Evolutionary conservation across 92 coral and sea anemone species (phyloP), one percentile per base, ranked within the genome.

Genomic region (Diadumene lineata): DNA sequence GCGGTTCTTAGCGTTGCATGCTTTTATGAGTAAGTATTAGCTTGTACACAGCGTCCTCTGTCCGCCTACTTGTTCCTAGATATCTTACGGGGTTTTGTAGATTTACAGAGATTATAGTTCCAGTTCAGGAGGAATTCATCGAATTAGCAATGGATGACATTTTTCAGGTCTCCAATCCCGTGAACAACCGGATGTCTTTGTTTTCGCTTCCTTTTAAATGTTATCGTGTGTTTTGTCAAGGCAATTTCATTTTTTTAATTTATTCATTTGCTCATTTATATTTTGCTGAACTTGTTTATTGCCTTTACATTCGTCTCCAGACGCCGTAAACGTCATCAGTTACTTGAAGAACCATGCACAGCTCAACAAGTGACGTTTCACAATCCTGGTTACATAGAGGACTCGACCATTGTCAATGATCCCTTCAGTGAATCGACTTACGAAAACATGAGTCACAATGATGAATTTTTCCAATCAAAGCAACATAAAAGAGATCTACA

Each of bases 371-470:
- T 58, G 27, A 58, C 64, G 1, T 58, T 58, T 58, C 22, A 58
- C 64, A 58, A 58, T 25, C 64, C 64, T 58, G 64, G 64, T 1
- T 58, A 16, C 31, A 7, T 58, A 16, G 64, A 58, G 15, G 64
- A 58, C 64, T 7, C 64, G 4, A 58, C 26, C 28, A 25, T 43
- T 1, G 24, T 29, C 27, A 60, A 50, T 13, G n/a, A 13, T 0
- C 64, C 31, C 30, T 24, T 66, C 30, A 29, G 38, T n/a, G 53
- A 29, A 24, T 63, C 61, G 13, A 68, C 73, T n/a, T 68, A 68
- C 73, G 73, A 68, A 31, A 63, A 70, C 28, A 33, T 70, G 10
- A 43, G 46, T 24, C 22, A 58, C 22, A 43, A 70, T 11, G 60
- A 46, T 44, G 63, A 51, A 7, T 48, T 70, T 31, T 21, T 15